Conservation (phyloP, 2,888 invertebrate genomes). For the Drosophila neonasuta region DNA sequence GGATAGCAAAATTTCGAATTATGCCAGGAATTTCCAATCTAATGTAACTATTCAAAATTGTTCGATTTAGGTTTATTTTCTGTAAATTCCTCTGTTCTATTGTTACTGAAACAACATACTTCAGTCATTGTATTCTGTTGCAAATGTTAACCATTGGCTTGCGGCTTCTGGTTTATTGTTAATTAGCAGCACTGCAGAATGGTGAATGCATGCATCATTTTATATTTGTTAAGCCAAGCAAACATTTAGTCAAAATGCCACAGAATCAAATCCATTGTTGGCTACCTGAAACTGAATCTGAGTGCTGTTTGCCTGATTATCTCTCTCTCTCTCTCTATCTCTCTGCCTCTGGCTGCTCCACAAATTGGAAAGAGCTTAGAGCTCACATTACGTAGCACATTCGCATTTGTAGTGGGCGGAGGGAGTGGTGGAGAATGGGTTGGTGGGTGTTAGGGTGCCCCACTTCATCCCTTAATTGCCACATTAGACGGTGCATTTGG, state of each 20-base stretch:
- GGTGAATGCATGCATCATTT: slow-evolving; percentile 6
- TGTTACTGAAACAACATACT: slow-evolving; percentile 12
- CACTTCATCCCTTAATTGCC: slow-evolving; percentile 60
- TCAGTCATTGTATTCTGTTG: not conserved
- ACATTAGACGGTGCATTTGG: slow-evolving; percentile 57
- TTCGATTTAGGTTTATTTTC: slow-evolving; percentile 5
- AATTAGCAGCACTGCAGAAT: slow-evolving; percentile 21
- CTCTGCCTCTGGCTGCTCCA: slow-evolving; percentile 19
- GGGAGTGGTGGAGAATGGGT: not conserved
- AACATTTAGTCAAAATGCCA: slow-evolving; percentile 9
- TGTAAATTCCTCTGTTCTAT: not conserved
- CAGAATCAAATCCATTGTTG: slow-evolving; percentile 14
- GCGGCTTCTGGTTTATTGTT: slow-evolving; percentile 17
- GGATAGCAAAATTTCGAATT: no score
- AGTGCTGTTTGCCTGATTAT: slow-evolving; percentile 13
- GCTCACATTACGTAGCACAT: slow-evolving; percentile 32
- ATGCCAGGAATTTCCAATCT: slow-evolving; percentile 7
- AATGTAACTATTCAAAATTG: slow-evolving; percentile 4
- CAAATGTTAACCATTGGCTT: not conserved
- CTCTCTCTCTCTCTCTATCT: not conserved
- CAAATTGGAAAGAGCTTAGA: slow-evolving; percentile 51
- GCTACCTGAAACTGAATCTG: slow-evolving; percentile 2
- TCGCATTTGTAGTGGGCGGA: not conserved
- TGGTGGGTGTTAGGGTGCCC: not conserved
- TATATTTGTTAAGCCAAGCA: not conserved